Evolutionary conservation across 2,113 vertebrate species (phyloP), one percentile per base, ranked within the genome.

Genomic region (Picathartes gymnocephalus): DNA sequence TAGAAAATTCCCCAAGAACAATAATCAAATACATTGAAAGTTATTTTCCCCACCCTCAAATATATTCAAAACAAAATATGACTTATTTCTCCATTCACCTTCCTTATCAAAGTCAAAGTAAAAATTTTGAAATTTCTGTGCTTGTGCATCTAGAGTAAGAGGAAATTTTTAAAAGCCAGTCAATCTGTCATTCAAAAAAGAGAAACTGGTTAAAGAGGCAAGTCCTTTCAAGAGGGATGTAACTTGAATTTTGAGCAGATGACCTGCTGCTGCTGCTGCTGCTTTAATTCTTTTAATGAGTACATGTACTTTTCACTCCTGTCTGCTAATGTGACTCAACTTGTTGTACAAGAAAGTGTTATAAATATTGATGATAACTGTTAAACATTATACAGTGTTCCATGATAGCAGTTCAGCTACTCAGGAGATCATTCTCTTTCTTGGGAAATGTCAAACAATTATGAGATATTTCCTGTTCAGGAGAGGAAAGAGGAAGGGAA

Each of bases 311-410:
- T 88, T 86, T 88, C 58, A 66, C 37, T 92, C 21, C 42, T 83
- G 11, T 73, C 62, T 94, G 50, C 39, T 92, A 92, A 80, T 86
- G 42, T 81, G 71, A 57, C 76, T 88, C 54, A 86, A 65, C 39
- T 80, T 77, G 45, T 48, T 57, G 45, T 76, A 57, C 45, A 64
- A 70, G 68, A 77, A 88, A 80, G 20, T 70, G 45, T 73, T 83
- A 86, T 86, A 90, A 88, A 93, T 82, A 54, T 86, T 96, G 66
- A 88, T 93, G 42, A 31, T 42, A 88, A 86, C 65, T 83, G 15
- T 86, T 92, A 92, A 94, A 53, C 11, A 77, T 54, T 48, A 47
- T 77, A 61, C 19, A 77, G 37, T 54, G 42, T 80, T 73, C 30
- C 9, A 8, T 47, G 71, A 35, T 60, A 88, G 40, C 20, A 62